Evolutionary conservation across 1,140 invertebrate genomes (phyloP).

Genomic region (Leucophenga varia): DNA sequence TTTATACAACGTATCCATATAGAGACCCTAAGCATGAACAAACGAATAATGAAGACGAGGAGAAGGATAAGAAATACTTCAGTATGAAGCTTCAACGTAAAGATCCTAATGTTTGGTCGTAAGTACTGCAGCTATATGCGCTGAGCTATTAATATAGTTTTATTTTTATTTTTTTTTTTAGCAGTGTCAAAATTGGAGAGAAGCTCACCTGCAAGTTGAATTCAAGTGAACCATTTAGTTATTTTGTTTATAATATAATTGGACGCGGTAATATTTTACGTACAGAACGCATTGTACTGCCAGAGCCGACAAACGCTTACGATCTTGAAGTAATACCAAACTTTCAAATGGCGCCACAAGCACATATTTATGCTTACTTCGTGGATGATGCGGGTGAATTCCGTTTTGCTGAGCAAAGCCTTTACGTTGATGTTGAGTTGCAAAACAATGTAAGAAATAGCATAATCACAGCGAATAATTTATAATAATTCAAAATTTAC

Average conservation of each 20-base stretch:
- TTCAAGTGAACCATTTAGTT: conserved; percentile 75
- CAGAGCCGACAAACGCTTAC: conserved; percentile 34
- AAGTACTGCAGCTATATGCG: too few relatives aligned
- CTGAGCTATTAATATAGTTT: too few relatives aligned
- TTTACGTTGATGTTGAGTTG: conserved; percentile 75
- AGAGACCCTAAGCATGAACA: conserved; percentile 41
- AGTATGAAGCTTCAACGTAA: conserved; percentile 19
- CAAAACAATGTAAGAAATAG: conserved; percentile 65
- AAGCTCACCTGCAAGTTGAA: conserved; percentile 79
- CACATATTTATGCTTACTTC: conserved; percentile 77
- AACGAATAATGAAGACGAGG: conserved; percentile 7
- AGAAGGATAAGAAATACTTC: conserved; percentile 37
- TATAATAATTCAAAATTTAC: too few relatives aligned
- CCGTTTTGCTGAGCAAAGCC: conserved; percentile 76
- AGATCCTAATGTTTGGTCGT: too few relatives aligned
- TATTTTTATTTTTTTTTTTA: too few relatives aligned
- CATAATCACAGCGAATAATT: background rate
- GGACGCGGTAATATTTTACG: conserved; percentile 84
- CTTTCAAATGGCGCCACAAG: conserved; percentile 75
- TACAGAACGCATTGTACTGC: conserved; percentile 64
- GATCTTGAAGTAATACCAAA: conserved; percentile 66
- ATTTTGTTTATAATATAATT: conserved; percentile 80
- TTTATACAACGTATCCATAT: conserved; percentile 39
- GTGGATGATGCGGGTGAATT: conserved; percentile 71
- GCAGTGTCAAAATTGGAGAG: conserved; percentile 65